These are phyloP conservation scores for Julus scanicus DNA, from an alignment of 2,888 invertebrate species.

Conservation along the genomic window DNA sequence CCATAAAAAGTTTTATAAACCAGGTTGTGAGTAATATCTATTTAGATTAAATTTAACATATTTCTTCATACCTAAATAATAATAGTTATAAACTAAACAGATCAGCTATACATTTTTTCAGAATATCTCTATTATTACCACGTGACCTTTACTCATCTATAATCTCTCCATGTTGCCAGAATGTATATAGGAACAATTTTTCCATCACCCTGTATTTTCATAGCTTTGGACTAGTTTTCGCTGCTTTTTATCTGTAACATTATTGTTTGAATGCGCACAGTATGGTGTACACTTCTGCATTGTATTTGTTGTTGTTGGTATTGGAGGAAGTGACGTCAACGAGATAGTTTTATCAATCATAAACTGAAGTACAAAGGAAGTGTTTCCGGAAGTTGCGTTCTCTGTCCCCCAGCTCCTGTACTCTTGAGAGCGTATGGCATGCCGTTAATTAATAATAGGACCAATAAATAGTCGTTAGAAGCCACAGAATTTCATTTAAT, in stretches of 20 bases:
- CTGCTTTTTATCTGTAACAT: neutral
- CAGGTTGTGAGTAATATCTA: no score
- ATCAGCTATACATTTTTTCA: no score
- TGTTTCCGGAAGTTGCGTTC: constrained; percentile 40
- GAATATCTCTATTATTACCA: no score
- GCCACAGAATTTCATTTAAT: constrained; percentile 43
- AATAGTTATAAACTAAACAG: no score
- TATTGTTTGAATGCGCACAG: no score
- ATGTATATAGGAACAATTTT: no score
- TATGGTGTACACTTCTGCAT: neutral
- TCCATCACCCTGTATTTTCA: no score
- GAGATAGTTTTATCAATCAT: constrained; percentile 40
- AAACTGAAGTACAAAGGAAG: neutral
- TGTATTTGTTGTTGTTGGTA: constrained; percentile 2
- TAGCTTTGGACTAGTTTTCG: neutral
- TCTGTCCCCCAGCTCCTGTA: neutral
- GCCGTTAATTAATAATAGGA: constrained; percentile 1
- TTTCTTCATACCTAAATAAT: no score
- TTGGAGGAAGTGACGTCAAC: constrained; percentile 23
- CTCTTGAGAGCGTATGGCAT: neutral
- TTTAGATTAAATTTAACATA: no score
- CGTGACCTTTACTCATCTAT: no score
- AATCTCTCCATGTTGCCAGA: no score
- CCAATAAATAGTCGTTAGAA: constrained; percentile 36
- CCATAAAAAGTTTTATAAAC: no score